Evolutionary conservation across 2,113 vertebrate species (phyloP).

Genomic region (Gasterosteus nipponicus): DNA sequence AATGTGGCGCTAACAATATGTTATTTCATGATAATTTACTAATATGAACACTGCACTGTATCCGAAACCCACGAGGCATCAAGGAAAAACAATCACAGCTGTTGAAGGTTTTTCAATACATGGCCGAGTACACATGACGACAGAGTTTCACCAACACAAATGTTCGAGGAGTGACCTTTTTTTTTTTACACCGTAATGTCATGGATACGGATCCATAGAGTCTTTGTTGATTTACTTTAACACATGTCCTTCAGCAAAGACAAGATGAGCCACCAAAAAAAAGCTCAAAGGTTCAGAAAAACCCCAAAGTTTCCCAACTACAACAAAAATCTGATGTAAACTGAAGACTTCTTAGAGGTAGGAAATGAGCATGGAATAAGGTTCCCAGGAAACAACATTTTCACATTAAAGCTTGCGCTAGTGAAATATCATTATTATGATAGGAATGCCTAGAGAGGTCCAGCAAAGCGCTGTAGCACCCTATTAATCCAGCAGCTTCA

Average conservation of each 20-base stretch:
- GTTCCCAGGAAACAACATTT: conserved; percentile 17
- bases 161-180: conserved; percentile 41
- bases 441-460: background rate
- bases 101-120: conserved; percentile 62
- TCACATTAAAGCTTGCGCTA: conserved; percentile 11
- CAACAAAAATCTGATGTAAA: conserved; percentile 35
- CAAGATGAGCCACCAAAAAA: conserved; percentile 28
- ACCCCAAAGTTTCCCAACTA: background rate
- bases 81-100: conserved; percentile 50
- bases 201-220: conserved; percentile 22
- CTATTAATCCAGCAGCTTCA: conserved; percentile 14
- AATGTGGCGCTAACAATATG: conserved; percentile 5
- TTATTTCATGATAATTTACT: conserved; percentile 33
- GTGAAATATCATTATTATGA: background rate
- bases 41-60: conserved; percentile 49
- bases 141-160: conserved; percentile 45
- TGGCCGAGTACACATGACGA: conserved; percentile 37
- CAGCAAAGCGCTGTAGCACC: background rate
- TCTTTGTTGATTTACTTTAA: conserved; percentile 20
- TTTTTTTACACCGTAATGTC: conserved; percentile 16
- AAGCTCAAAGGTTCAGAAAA: background rate
- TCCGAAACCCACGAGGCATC: conserved; percentile 32
- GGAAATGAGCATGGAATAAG: conserved; percentile 48
- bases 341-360: conserved; percentile 64
- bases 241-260: conserved; percentile 7